A percentile compares a stretch with the other conserved stretches of the same genome.
Evolutionary conservation across 1,140 invertebrate species (phyloP).

Genomic region (Pseudoatta argentina): DNA sequence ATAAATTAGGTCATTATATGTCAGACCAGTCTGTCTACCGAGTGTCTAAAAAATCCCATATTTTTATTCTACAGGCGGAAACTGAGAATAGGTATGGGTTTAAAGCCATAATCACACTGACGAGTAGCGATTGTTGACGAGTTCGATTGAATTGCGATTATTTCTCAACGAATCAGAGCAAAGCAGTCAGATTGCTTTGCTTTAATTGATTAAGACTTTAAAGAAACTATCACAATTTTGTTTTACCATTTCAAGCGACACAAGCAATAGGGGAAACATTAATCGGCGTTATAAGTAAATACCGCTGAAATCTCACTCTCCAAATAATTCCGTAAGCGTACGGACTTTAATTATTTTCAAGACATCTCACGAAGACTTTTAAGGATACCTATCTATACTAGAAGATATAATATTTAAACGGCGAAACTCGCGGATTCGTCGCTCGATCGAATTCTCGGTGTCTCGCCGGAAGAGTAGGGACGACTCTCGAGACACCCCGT

Average conservation of each 20-base stretch:
- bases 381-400: neutral
- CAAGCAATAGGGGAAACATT: neutral
- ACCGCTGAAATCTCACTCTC: neutral
- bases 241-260: too few relatives aligned
- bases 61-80: neutral
- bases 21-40: slow-evolving; percentile 4
- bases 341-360: neutral
- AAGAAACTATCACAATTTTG: neutral
- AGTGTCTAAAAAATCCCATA: slow-evolving; percentile 7
- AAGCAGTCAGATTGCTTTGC: too few relatives aligned
- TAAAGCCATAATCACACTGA: too few relatives aligned
- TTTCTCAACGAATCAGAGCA: too few relatives aligned
- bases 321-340: neutral
- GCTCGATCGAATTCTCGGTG: neutral
- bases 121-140: too few relatives aligned
- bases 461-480: neutral
- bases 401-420: neutral
- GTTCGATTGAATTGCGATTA: too few relatives aligned
- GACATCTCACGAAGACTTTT: neutral
- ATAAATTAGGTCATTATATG: slow-evolving; percentile 42
- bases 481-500: slow-evolving; percentile 44
- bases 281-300: neutral
- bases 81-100: too few relatives aligned
- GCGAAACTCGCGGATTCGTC: neutral
- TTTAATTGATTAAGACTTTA: too few relatives aligned